Conservation (phyloP, 2,113 vertebrate genomes). For the Sinocyclocheilus rhinocerous region DNA sequence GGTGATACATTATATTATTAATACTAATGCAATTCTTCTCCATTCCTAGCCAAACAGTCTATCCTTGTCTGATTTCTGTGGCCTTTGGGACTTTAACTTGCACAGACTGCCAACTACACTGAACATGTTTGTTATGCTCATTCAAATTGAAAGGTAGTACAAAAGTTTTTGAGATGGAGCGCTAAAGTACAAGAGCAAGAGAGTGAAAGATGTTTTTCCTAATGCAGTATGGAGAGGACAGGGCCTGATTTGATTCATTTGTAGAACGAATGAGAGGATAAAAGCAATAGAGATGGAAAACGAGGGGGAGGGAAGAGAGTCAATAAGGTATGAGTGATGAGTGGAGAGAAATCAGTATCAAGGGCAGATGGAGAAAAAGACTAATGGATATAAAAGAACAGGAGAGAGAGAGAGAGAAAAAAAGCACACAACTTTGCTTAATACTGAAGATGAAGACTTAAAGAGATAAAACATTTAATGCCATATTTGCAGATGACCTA, state of each 20-base stretch:
- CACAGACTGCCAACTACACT: background rate
- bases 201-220: slow-evolving; percentile 6
- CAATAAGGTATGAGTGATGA: slow-evolving; percentile 27
- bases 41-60: background rate
- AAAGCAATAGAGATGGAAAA: slow-evolving; percentile 32
- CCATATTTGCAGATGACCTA: background rate
- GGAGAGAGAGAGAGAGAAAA: background rate
- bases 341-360: slow-evolving; percentile 13
- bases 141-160: background rate
- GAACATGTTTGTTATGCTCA: background rate
- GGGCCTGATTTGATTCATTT: slow-evolving; percentile 16
- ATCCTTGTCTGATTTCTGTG: background rate
- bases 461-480: background rate
- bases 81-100: slow-evolving; percentile 3
- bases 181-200: background rate
- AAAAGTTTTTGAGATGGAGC: background rate
- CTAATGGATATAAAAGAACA: slow-evolving; percentile 30
- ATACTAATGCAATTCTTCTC: background rate
- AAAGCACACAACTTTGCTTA: background rate
- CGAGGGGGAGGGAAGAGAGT: slow-evolving; percentile 7
- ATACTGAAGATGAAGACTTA: background rate
- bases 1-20: background rate
- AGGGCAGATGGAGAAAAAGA: slow-evolving; percentile 15
- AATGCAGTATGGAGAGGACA: background rate
- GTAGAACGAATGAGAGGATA: slow-evolving; percentile 25